Evolutionary conservation across 1,140 invertebrate genomes (phyloP).

Genomic region (Frieseomelitta varia): DNA sequence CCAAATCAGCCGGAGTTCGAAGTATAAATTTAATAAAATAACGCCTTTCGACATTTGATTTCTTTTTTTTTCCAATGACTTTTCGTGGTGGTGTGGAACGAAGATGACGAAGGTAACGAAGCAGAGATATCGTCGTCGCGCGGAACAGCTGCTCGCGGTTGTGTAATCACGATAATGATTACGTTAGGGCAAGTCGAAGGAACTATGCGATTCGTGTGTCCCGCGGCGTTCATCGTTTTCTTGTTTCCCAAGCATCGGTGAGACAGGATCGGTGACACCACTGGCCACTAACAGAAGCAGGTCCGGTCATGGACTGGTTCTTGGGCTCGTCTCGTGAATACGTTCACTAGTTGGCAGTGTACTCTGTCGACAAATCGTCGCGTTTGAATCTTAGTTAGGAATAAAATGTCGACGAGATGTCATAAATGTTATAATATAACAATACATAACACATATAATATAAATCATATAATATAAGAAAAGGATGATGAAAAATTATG

Average conservation of each 20-base stretch:
- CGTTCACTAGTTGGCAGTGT: constrained; percentile 84
- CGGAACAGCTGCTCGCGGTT: too few species aligned
- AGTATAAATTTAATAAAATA: not conserved
- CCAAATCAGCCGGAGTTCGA: not conserved
- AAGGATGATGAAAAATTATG: not conserved
- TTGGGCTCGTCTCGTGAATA: constrained; percentile 81
- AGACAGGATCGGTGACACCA: not conserved
- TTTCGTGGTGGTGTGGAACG: too few species aligned
- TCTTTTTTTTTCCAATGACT: too few species aligned
- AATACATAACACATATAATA: not conserved
- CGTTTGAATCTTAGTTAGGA: not conserved
- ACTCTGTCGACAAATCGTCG: constrained; percentile 75
- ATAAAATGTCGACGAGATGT: not conserved
- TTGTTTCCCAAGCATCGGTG: not conserved
- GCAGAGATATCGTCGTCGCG: not conserved
- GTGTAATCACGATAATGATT: not conserved
- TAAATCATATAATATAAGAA: too few species aligned
- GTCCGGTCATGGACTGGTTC: constrained; percentile 44
- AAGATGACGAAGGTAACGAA: too few species aligned
- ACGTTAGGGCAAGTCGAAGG: constrained; percentile 57
- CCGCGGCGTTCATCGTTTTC: not conserved
- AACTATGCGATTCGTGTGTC: constrained; percentile 45
- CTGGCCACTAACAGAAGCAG: constrained; percentile 51
- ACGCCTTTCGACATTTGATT: too few species aligned
- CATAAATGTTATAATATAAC: not conserved